Conservation (phyloP, 2,888 invertebrate species). For the Cephus pulcher region DNA sequence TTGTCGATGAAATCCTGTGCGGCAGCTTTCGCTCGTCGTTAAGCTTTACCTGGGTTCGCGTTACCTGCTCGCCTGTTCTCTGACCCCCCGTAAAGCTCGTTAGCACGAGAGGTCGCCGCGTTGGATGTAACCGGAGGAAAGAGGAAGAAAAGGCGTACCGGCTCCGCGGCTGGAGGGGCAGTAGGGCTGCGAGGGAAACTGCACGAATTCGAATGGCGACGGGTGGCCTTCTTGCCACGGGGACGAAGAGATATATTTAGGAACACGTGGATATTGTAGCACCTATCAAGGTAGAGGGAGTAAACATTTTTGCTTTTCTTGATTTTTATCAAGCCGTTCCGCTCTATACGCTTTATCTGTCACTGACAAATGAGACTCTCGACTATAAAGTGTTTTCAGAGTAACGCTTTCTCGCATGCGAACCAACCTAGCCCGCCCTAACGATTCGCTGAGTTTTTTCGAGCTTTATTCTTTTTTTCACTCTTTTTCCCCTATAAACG, state of each 20-base stretch:
- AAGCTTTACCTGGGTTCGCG: background rate
- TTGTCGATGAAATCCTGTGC: background rate
- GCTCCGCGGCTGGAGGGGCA: background rate
- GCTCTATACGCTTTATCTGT: background rate
- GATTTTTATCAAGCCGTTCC: background rate
- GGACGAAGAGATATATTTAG: background rate
- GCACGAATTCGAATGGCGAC: background rate
- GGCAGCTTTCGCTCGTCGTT: background rate
- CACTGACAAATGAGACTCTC: background rate
- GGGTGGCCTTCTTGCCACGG: background rate
- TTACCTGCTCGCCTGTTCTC: background rate
- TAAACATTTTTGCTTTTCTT: background rate
- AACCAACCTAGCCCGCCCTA: background rate
- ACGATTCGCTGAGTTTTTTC: background rate
- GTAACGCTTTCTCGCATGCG: background rate
- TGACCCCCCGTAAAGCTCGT: background rate
- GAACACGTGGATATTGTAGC: background rate
- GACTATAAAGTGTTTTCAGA: background rate
- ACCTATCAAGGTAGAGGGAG: background rate
- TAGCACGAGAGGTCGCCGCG: background rate
- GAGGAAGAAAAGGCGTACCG: background rate
- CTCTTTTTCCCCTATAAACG: background rate
- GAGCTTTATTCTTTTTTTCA: background rate
- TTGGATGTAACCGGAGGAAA: background rate
- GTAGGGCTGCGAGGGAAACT: background rate